Evolutionary conservation across 2,888 invertebrate genomes (phyloP).

Genomic region (Brassicogethes aeneus): DNA sequence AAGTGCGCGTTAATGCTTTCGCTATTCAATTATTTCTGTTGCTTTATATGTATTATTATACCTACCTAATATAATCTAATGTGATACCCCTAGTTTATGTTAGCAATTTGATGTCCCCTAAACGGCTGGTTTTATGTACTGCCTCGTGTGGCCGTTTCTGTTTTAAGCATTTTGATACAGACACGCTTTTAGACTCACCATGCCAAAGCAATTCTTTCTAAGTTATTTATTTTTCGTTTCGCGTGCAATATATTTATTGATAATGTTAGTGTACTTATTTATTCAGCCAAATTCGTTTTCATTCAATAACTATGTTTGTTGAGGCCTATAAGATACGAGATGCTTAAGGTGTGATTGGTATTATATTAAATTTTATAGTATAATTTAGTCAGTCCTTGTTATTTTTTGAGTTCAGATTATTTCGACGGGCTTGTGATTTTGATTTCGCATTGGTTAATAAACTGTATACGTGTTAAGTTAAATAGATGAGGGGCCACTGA

Average conservation of each 20-base stretch:
- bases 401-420: constrained; percentile 23
- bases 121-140: neutral
- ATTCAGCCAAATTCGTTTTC: neutral
- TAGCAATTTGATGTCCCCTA: constrained; percentile 11
- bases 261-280: constrained; percentile 5
- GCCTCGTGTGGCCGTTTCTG: constrained; percentile 11
- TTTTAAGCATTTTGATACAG: constrained; percentile 16
- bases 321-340: constrained; percentile 8
- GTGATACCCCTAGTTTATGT: constrained; percentile 34
- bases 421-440: constrained; percentile 1
- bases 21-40: constrained; percentile 33
- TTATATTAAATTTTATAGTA: constrained; percentile 4
- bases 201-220: constrained; percentile 12
- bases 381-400: constrained; percentile 5
- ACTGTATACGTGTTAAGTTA: neutral
- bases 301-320: too few relatives aligned
- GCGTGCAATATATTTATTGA: neutral
- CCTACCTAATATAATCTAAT: constrained; percentile 30
- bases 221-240: constrained; percentile 2
- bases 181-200: constrained; percentile 13
- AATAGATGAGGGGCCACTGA: constrained; percentile 22
- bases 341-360: constrained; percentile 15
- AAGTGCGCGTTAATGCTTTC: constrained; percentile 20
- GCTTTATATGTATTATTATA: constrained; percentile 34
- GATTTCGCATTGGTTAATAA: neutral